These are phyloP conservation scores for Limnodromus scolopaceus DNA, from an alignment of 2,797 vertebrate genomes.

Conservation along the genomic window DNA sequence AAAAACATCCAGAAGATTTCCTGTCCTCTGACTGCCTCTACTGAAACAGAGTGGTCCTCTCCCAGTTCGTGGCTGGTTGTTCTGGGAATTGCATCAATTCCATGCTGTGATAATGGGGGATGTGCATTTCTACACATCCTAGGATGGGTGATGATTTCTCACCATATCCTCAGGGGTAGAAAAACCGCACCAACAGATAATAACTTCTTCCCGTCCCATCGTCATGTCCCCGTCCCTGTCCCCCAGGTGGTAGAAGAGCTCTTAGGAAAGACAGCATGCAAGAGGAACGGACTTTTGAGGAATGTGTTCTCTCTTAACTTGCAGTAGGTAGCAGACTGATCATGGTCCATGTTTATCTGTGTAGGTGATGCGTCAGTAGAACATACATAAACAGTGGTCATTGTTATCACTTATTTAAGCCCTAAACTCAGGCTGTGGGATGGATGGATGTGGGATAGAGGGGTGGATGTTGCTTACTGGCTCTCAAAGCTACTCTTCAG, in stretches of 20 bases:
- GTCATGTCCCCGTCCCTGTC: accelerated
- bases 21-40: background rate
- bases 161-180: background rate
- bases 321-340: background rate
- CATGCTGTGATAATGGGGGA: background rate
- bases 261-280: background rate
- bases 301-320: background rate
- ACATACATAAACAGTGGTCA: accelerated
- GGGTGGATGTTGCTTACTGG: background rate
- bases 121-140: background rate
- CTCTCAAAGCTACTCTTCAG: background rate
- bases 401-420: background rate
- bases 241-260: background rate
- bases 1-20: background rate
- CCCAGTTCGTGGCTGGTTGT: background rate
- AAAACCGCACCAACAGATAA: accelerated
- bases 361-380: background rate
- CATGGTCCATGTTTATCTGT: background rate
- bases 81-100: background rate
- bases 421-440: background rate
- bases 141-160: background rate
- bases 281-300: background rate
- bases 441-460: no score
- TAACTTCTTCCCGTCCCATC: background rate
- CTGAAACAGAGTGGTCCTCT: background rate